These are phyloP conservation scores for Macropus fuliginosus DNA, from an alignment of 2,797 vertebrate genomes.

Conservation along the genomic window DNA sequence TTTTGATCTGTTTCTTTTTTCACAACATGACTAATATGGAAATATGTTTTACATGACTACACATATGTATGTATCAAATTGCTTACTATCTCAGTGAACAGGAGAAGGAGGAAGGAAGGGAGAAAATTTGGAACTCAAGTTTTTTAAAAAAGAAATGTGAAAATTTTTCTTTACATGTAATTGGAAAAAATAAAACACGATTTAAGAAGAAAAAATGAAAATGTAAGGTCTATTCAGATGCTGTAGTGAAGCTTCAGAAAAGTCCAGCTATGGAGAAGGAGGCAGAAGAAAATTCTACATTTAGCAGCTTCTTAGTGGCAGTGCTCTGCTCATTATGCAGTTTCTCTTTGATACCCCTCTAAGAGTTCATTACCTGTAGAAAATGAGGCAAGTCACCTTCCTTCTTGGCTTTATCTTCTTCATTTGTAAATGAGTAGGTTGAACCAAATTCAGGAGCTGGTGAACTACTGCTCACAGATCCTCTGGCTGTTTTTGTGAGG, in stretches of 20 bases:
- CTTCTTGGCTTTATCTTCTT: background rate
- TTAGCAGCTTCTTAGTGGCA: background rate
- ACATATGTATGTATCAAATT: background rate
- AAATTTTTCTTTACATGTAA: background rate
- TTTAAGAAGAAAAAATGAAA: background rate
- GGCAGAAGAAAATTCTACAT: background rate
- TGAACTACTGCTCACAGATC: background rate
- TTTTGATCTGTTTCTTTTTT: background rate
- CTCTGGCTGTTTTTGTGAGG: background rate
- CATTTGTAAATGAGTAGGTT: background rate
- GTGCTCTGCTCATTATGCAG: background rate
- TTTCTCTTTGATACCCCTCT: background rate
- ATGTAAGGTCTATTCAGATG: background rate
- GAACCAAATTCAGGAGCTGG: background rate
- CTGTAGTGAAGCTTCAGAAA: background rate
- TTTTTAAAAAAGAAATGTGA: background rate
- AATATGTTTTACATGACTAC: background rate
- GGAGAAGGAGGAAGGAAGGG: background rate
- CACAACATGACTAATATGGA: background rate
- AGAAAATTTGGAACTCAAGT: background rate
- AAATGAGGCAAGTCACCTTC: background rate
- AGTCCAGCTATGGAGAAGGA: background rate
- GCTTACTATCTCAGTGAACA: background rate
- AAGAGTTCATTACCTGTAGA: background rate
- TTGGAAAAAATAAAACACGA: background rate